Percentiles rank a stretch among this genome's conserved stretches.
These are phyloP conservation scores for Gambelia wislizenii DNA, from an alignment of 2,797 vertebrate genomes.

Conservation along the genomic window DNA sequence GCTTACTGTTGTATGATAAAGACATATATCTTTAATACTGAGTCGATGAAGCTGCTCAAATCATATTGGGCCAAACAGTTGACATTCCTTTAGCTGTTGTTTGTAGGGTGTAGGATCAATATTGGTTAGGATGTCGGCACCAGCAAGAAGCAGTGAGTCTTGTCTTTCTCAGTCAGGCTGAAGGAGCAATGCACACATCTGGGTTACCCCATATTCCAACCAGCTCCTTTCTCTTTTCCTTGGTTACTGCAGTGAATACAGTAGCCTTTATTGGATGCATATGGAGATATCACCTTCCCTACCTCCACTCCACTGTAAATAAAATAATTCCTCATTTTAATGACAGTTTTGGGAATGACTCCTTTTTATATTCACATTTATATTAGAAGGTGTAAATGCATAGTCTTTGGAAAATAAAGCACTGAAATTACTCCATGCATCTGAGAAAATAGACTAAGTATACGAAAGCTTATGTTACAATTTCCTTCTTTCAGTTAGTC, in stretches of 20 bases:
- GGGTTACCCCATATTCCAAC: no score
- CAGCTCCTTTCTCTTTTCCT: no score
- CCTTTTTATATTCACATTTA: not conserved
- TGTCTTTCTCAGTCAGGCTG: no score
- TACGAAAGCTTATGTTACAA: no score
- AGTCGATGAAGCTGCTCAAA: no score
- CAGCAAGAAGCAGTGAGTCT: not conserved
- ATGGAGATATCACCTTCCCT: not conserved
- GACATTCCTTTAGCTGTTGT: not conserved
- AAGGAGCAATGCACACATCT: no score
- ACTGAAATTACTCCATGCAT: no score
- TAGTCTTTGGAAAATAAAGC: not conserved
- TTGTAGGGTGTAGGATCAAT: not conserved
- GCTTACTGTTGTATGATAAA: not conserved
- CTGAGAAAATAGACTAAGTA: no score
- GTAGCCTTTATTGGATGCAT: not conserved
- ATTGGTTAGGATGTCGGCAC: not conserved
- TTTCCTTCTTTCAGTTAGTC: no score
- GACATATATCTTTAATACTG: not conserved
- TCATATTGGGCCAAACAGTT: not conserved
- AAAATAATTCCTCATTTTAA: not conserved
- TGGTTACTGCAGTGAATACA: not conserved
- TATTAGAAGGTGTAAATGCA: not conserved
- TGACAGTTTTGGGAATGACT: not conserved
- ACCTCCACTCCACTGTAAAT: not conserved